Percentiles rank a stretch among this genome's conserved stretches.
Evolutionary conservation across 1,140 invertebrate species (phyloP).

Genomic region (Bombus breviceps): DNA sequence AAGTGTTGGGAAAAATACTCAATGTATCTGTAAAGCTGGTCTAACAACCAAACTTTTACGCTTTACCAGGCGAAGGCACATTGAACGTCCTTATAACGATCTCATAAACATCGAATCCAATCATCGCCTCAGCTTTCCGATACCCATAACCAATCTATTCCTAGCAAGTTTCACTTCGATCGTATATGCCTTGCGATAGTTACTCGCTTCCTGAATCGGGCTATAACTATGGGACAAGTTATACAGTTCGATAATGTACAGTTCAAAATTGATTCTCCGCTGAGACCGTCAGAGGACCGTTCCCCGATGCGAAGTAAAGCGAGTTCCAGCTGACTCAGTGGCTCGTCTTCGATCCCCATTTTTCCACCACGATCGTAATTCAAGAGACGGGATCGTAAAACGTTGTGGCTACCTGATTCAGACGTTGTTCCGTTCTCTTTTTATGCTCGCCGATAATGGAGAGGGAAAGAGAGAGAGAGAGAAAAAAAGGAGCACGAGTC

Average conservation of each 20-base stretch:
- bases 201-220: neutral
- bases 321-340: neutral
- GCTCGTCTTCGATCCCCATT: neutral
- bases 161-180: neutral
- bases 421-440: neutral
- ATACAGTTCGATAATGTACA: neutral
- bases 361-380: conserved; percentile 25
- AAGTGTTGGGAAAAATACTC: neutral
- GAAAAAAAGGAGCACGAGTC: neutral
- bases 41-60: neutral
- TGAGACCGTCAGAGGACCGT: neutral
- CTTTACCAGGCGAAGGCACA: neutral
- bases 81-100: neutral
- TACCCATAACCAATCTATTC: neutral
- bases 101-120: conserved; percentile 7
- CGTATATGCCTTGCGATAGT: neutral
- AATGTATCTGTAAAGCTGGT: neutral
- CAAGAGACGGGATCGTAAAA: conserved; percentile 28
- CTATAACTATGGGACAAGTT: neutral
- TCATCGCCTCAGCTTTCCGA: neutral
- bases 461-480: no score
- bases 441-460: neutral
- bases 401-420: conserved; percentile 11
- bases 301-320: neutral
- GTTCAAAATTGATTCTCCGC: neutral